A percentile compares a stretch with the other conserved stretches of the same genome.
Evolutionary conservation across 2,797 vertebrate species (phyloP).

Genomic region (Myoxocephalus aenaeus): DNA sequence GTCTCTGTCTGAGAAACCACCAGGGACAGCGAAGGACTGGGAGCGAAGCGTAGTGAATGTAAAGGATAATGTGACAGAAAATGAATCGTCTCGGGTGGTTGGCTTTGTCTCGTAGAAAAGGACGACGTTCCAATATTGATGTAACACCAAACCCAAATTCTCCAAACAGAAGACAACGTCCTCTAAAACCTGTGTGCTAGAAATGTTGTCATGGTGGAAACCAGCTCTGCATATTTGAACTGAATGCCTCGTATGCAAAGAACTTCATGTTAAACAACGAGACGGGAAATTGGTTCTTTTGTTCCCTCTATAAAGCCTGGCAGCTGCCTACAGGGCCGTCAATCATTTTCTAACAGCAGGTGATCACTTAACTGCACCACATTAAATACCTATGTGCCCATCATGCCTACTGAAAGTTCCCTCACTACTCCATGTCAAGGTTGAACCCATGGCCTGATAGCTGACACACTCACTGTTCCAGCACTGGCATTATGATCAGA

Average conservation of each 20-base stretch:
- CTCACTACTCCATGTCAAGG: neutral
- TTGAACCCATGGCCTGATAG: neutral
- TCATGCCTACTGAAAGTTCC: neutral
- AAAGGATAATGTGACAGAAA: constrained; percentile 45
- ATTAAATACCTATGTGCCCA: neutral
- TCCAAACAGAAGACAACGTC: constrained; percentile 10
- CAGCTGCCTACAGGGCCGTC: neutral
- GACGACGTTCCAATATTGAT: constrained; percentile 4
- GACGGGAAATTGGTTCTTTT: neutral
- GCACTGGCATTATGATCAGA: neutral
- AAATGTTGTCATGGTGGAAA: constrained; percentile 1
- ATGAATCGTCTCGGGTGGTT: constrained; percentile 39
- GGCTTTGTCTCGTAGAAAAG: constrained; percentile 36
- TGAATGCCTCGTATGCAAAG: neutral
- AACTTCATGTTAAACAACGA: constrained; percentile 3
- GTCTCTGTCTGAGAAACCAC: constrained; percentile 40
- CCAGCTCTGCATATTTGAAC: neutral
- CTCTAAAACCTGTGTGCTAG: neutral
- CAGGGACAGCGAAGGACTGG: constrained; percentile 25
- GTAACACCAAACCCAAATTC: constrained; percentile 27
- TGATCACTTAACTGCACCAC: neutral
- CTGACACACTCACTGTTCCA: neutral
- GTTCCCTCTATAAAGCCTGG: constrained; percentile 16
- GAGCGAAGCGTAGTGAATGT: constrained; percentile 26
- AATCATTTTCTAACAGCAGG: neutral